A percentile compares a stretch with the other conserved stretches of the same genome.
Evolutionary conservation across 1,140 invertebrate species (phyloP).

Genomic region (Sinella curviseta): DNA sequence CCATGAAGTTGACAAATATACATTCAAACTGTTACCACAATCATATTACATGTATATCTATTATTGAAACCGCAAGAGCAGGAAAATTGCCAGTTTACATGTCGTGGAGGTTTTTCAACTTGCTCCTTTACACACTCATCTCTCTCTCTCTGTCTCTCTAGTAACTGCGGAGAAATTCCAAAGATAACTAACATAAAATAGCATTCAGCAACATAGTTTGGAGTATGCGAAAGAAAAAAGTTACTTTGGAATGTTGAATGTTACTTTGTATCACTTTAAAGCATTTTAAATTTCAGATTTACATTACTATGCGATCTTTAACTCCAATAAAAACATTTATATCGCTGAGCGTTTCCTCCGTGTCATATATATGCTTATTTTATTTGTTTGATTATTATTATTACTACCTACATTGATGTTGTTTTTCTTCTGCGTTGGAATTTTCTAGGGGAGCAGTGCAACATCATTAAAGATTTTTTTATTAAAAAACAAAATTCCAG

Average conservation of each 20-base stretch:
- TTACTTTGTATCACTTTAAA: neutral
- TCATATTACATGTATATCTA: conserved; percentile 14
- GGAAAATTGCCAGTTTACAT: conserved; percentile 11
- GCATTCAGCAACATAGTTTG: neutral
- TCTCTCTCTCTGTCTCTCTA: too few relatives aligned
- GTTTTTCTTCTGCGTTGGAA: too few relatives aligned
- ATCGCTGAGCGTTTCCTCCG: too few relatives aligned
- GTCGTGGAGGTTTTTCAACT: conserved; percentile 12
- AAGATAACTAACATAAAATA: neutral
- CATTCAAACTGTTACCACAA: conserved; percentile 9
- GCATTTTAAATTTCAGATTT: neutral
- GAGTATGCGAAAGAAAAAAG: neutral
- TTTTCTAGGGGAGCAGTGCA: too few relatives aligned
- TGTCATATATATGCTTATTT: too few relatives aligned
- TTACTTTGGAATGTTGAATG: neutral
- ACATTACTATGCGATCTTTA: conserved; percentile 10
- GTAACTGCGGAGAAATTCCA: neutral
- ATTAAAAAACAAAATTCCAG: too few relatives aligned
- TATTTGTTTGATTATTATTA: too few relatives aligned
- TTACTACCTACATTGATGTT: too few relatives aligned
- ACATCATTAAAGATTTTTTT: too few relatives aligned
- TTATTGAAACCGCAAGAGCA: conserved; percentile 12
- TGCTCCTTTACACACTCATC: too few relatives aligned
- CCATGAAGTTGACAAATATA: conserved; percentile 24
- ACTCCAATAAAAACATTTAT: neutral